Conservation (phyloP, 2,113 vertebrate species). For the Tympanuchus pallidicinctus region DNA sequence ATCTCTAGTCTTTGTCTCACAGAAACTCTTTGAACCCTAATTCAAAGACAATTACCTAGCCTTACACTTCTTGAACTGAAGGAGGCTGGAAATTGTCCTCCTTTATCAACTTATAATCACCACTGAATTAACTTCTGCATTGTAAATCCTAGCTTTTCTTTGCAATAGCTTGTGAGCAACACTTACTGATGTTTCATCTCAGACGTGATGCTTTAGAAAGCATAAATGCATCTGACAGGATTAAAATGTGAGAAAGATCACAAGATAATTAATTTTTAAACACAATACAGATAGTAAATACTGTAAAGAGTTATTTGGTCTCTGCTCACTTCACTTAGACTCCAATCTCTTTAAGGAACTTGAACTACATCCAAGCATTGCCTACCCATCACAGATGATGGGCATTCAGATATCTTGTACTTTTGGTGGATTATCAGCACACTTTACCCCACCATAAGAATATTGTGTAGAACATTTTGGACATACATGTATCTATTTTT, state of each 20-base stretch:
- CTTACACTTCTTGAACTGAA: not conserved
- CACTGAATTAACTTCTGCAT: not conserved
- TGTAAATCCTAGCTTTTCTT: not conserved
- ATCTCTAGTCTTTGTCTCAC: not conserved
- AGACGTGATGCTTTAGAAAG: not conserved
- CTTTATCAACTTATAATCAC: not conserved
- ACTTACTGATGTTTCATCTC: not conserved
- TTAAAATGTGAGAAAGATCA: not conserved
- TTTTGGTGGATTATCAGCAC: not conserved
- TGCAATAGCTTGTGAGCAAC: not conserved
- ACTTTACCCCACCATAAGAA: not conserved
- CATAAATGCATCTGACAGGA: not conserved
- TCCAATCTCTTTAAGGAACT: not conserved
- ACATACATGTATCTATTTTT: not conserved
- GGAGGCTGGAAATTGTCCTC: not conserved
- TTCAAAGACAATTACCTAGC: not conserved
- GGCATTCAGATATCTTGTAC: accelerated
- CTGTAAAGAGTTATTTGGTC: not conserved
- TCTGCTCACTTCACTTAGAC: not conserved
- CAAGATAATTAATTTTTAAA: not conserved
- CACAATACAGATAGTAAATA: not conserved
- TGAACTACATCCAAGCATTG: not conserved
- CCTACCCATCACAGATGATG: not conserved
- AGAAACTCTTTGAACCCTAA: not conserved
- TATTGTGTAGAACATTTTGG: not conserved